Conservation (phyloP, 2,888 invertebrate species). For the Caenorhabditis drosophilae region DNA sequence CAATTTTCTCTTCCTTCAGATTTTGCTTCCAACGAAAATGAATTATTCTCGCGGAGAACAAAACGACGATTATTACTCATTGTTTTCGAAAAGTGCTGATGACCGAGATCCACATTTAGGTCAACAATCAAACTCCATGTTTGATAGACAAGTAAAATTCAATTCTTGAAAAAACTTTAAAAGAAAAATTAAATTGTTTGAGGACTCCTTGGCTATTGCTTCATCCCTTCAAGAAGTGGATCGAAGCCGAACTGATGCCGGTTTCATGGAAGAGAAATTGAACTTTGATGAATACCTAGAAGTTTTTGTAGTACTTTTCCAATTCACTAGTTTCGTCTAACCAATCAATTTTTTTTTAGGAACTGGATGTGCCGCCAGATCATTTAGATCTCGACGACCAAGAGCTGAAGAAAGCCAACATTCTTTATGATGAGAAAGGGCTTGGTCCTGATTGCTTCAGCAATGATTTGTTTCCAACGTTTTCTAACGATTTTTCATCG, state of each 20-base stretch:
- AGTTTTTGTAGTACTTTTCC: slow-evolving; percentile 3
- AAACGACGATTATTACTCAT: too few species aligned
- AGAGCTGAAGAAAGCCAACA: slow-evolving; percentile 13
- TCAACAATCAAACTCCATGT: not conserved
- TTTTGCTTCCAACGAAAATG: too few species aligned
- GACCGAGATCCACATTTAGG: not conserved
- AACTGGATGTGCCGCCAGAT: slow-evolving; percentile 20
- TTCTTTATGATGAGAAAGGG: slow-evolving; percentile 11
- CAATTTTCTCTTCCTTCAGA: too few species aligned
- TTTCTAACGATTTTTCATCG: too few species aligned
- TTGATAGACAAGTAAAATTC: slow-evolving; percentile 1
- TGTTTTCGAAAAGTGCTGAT: too few species aligned
- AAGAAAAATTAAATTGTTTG: not conserved
- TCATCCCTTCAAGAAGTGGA: slow-evolving; percentile 20
- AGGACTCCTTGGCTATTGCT: slow-evolving; percentile 9
- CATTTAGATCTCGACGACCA: slow-evolving; percentile 20
- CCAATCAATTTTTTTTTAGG: slow-evolving; percentile 8
- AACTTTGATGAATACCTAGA: slow-evolving; percentile 24
- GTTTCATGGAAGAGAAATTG: slow-evolving; percentile 32
- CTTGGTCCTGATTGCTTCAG: too few species aligned
- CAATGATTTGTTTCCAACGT: too few species aligned
- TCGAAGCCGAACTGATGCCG: slow-evolving; percentile 12
- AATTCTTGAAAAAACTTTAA: not conserved
- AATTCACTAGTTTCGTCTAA: too few species aligned
- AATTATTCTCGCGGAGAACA: too few species aligned